A percentile compares a stretch with the other conserved stretches of the same genome.
phyloP scores from a whole-genome alignment of 2,797 vertebrate genomes.

The Crenichthys baileyi region DNA sequence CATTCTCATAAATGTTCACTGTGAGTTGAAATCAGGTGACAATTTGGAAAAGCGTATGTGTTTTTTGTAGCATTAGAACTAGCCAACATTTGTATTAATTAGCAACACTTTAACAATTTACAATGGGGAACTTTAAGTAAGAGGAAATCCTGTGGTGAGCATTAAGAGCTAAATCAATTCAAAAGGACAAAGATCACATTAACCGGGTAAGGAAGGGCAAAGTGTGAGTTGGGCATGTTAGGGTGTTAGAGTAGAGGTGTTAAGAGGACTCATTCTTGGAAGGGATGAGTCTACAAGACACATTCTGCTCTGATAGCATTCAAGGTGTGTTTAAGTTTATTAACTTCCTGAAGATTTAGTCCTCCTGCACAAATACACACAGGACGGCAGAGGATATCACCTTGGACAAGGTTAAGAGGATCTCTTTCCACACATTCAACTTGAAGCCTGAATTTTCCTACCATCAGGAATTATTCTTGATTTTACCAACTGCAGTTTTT shows the following conservation, averaged over 20 bases:
- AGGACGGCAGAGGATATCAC: neutral
- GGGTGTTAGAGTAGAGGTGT: slow-evolving; percentile 2
- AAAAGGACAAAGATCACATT: neutral
- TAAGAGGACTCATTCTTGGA: slow-evolving; percentile 1
- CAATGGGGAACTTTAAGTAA: neutral
- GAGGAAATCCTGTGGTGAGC: neutral
- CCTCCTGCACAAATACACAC: neutral
- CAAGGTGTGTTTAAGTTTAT: neutral
- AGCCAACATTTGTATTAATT: neutral
- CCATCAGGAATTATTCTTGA: neutral
- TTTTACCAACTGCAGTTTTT: slow-evolving; percentile 3
- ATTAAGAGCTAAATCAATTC: slow-evolving; percentile 2
- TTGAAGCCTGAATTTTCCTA: neutral
- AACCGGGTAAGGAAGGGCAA: neutral
- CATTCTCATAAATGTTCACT: neutral
- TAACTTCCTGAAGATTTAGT: neutral
- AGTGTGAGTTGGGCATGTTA: neutral
- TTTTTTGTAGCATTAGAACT: neutral
- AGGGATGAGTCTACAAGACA: neutral
- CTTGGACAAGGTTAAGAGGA: neutral
- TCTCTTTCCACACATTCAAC: neutral
- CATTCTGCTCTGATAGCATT: neutral
- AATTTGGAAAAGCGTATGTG: too few species aligned
- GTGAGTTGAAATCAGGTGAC: neutral
- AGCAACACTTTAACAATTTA: neutral